A percentile compares a stretch with the other conserved stretches of the same genome.
phyloP scores from a whole-genome alignment of 37 sponge, comb jelly and placozoan species.

The Tethya wilhelma region DNA sequence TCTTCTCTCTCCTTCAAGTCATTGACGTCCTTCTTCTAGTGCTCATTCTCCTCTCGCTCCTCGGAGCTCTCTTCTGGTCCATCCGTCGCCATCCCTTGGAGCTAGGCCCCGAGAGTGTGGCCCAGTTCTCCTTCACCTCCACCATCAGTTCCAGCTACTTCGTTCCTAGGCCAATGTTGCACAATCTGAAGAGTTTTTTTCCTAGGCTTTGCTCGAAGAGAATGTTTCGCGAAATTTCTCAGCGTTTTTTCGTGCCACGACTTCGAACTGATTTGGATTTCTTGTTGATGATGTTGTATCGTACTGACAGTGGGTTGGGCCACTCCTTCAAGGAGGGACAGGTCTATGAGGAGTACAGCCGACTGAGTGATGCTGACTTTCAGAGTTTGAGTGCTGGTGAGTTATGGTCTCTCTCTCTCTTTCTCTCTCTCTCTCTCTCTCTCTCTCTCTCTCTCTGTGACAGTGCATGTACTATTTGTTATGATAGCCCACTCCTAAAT shows the following conservation, averaged over 20 bases:
- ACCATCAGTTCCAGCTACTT: conserved; percentile 21
- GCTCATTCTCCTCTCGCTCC: conserved; percentile 1
- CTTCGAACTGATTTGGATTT: conserved; percentile 36
- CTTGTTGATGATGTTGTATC: conserved; percentile 28
- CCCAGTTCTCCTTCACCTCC: conserved; percentile 39
- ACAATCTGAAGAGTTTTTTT: neutral
- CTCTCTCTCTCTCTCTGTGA: too few species aligned
- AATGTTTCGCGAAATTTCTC: neutral
- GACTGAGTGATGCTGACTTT: conserved; percentile 16
- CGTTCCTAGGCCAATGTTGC: conserved; percentile 13
- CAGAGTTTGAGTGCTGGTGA: neutral
- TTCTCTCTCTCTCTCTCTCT: too few species aligned
- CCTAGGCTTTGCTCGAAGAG: neutral
- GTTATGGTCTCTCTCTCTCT: neutral
- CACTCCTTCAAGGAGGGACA: conserved; percentile 45
- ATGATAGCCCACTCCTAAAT: too few species aligned
- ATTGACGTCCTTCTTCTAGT: conserved; percentile 32
- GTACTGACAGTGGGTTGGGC: conserved; percentile 45
- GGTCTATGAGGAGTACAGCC: neutral
- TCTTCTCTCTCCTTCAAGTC: conserved; percentile 21
- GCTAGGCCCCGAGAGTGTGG: conserved; percentile 25
- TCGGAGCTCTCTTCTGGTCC: conserved; percentile 40
- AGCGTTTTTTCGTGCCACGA: conserved; percentile 9
- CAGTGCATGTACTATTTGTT: too few species aligned
- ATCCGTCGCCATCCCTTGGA: conserved; percentile 21